Conservation (phyloP, 2,888 invertebrate genomes). For the Morinoia aosen region DNA sequence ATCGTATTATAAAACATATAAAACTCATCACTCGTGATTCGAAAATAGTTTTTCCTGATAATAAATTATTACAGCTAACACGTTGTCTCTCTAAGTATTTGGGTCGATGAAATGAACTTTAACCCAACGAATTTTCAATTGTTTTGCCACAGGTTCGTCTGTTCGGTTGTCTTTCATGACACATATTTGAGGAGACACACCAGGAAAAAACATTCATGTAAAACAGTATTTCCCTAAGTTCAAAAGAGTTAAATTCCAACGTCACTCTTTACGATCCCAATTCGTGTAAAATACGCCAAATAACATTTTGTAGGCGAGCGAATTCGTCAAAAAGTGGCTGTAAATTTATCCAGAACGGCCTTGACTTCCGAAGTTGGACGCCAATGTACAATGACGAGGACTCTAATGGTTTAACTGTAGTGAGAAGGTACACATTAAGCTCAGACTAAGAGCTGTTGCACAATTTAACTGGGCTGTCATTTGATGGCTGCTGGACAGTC, state of each 20-base stretch:
- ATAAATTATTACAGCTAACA: too few relatives aligned
- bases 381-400: background rate
- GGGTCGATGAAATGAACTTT: too few relatives aligned
- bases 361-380: background rate
- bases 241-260: background rate
- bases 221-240: background rate
- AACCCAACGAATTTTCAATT: too few relatives aligned
- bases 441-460: background rate
- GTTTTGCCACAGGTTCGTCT: too few relatives aligned
- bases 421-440: background rate
- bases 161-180: too few relatives aligned
- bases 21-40: too few relatives aligned
- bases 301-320: background rate
- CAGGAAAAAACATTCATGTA: background rate
- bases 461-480: background rate
- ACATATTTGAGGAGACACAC: too few relatives aligned
- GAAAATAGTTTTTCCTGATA: too few relatives aligned
- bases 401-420: background rate
- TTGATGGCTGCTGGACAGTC: background rate
- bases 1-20: background rate
- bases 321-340: background rate
- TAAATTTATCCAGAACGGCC: background rate
- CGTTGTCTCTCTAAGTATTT: too few relatives aligned
- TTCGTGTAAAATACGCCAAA: background rate
- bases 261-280: background rate